Base-by-base conservation (phyloP, 2,113 vertebrate genomes). In the Rafetus swinhoei region DNA sequence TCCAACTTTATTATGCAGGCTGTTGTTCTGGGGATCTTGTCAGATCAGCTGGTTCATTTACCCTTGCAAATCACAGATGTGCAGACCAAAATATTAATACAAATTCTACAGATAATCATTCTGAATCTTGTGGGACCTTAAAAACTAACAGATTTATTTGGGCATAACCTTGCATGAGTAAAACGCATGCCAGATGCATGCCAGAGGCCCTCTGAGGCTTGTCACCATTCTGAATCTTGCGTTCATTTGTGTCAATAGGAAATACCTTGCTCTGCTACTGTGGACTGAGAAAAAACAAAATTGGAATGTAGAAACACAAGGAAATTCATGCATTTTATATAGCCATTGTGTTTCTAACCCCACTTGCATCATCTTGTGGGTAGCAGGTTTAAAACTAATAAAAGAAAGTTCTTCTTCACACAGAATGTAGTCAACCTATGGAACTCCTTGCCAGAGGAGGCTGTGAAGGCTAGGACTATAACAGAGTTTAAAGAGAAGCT, bases 261-360 rank as follows among this genome's bases (percentile, higher is more conserved):
- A 55, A 24, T 0, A 0, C 39, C n/a, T 54, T 62, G 52, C 59
- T 77, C 25, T 9, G 0, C 27, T 50, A 10, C 35, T 35, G 7
- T 35, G 18, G n/a, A 65, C 19, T 62, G 3, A 29, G 50, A 79
- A 6, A 29, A 7, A 35, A 3, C 1, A 62, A 50, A 9, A 1
- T 11, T 39, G 52, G 45, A 15, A 35, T 24, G 32, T 32, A 81
- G 79, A 35, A 81, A 56, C 53, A n/a, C 54, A 55, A 81, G 79
- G 53, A 53, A 19, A 2, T 24, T 1, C 1, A 3, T 0, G 0
- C 24, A 1, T 35, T 92, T 88, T 57, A 12, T 6, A 27, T 1
- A 80, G 65, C 15, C 3, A 3, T 84, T 90, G 27, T 32, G 65
- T 22, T 12, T 5, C 45, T 59, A 25, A 60, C 4, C 82, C 32